Percentiles rank a stretch among this genome's conserved stretches.
These are phyloP conservation scores for Pristionchus fissidentatus DNA, from an alignment of 2,888 invertebrate species.

Conservation along the genomic window DNA sequence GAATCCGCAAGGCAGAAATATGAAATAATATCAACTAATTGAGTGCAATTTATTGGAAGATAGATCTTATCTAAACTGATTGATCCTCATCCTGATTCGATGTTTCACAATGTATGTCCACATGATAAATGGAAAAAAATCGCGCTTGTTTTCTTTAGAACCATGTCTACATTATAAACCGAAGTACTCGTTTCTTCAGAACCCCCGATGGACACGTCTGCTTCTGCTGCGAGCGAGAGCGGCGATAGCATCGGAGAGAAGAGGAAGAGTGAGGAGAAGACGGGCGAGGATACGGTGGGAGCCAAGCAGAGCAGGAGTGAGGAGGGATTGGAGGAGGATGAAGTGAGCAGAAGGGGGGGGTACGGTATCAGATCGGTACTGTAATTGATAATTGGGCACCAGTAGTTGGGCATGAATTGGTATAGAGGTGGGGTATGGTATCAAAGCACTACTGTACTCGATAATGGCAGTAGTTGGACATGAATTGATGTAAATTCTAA, in stretches of 20 bases:
- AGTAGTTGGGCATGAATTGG: not conserved
- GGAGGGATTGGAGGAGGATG: not conserved
- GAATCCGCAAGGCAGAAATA: no score
- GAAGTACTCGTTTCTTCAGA: not conserved
- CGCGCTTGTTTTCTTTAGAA: no score
- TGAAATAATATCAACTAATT: no score
- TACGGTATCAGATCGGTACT: not conserved
- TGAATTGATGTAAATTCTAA: no score
- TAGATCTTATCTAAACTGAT: no score
- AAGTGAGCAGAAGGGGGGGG: no score
- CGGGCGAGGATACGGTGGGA: slow-evolving; percentile 32
- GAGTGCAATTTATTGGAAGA: no score
- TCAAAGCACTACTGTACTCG: not conserved
- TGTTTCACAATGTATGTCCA: no score
- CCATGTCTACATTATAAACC: not conserved
- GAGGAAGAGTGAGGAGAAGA: slow-evolving; percentile 40
- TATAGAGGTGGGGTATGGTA: not conserved
- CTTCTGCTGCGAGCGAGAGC: not conserved
- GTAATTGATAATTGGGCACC: not conserved
- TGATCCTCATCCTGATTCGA: no score
- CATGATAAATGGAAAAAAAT: no score
- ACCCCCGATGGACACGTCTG: not conserved
- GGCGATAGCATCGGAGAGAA: slow-evolving; percentile 4
- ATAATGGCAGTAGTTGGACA: no score
- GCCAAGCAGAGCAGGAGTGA: slow-evolving; percentile 41